Base-by-base conservation (phyloP, 2,888 invertebrate genomes). In the Clanis bilineata region DNA sequence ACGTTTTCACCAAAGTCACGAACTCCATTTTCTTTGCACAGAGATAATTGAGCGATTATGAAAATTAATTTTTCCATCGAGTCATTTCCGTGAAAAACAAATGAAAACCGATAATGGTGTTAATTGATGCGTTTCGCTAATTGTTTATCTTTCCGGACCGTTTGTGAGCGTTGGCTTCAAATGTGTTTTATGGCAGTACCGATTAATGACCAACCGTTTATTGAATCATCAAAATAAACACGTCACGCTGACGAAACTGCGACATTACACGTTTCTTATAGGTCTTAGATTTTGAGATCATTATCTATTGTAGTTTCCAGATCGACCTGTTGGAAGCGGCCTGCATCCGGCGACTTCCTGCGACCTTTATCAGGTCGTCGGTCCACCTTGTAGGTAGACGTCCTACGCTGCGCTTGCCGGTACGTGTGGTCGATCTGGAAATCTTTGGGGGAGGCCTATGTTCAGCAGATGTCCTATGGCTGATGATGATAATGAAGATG, bases 41-140 rank as follows among this genome's bases (percentile, higher is more conserved):
- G 7, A 47, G 32, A 51, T 51, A 51, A 18, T 51, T 28, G 15
- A 51, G 18, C 18, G 15, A 32, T 51, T 51, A 51, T 28, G 18
- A 32, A 51, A 47, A 47, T 15, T n/a, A 15, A 12, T 15, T 47
- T 47, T 47, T 51, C 41, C 41, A 41, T 41, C 3, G 32, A 32
- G 18, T 51, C 32, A 32, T 32, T 51, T 51, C 51, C 51, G 32
- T 51, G 28, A 51, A 32, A 51, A 51, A 51, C 51, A 51, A 51
- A 51, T 18, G 51, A 22, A 18, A 18, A 32, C 9, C 18, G 18
- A 28, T 51, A 51, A 32, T 28, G 10, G 51, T 10, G 51, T 10
- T 51, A 51, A 51, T 51, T 51, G 32, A 51, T 25, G 32, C 28
- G 10, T 32, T 32, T 51, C 18, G 32, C 18, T 32, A 51, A 51